A percentile compares a stretch with the other conserved stretches of the same genome.
Conservation (phyloP, 2,113 vertebrate genomes). For the Lontra canadensis region DNA sequence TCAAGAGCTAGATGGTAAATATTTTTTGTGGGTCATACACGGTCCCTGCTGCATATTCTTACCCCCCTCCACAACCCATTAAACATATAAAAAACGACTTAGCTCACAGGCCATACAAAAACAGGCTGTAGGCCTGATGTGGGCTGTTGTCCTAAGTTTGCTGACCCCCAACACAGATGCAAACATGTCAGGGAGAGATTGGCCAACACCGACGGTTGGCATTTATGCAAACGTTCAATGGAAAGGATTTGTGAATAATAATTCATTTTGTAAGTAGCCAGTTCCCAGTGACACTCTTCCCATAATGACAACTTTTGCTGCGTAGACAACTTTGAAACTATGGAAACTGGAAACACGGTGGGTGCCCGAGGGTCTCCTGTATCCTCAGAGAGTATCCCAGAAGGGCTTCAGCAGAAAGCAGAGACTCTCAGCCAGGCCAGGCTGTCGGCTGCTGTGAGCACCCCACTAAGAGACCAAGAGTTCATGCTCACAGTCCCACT, state of each 20-base stretch:
- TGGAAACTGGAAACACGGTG: neutral
- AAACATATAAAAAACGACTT: neutral
- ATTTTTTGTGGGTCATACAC: neutral
- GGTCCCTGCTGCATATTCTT: neutral
- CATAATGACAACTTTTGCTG: neutral
- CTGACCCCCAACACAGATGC: neutral
- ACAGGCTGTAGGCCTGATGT: neutral
- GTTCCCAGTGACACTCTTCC: neutral
- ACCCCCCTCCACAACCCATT: neutral
- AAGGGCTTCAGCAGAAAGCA: neutral
- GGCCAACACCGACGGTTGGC: neutral
- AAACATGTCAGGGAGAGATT: neutral
- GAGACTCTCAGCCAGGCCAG: slow-evolving; percentile 83
- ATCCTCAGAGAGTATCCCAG: neutral
- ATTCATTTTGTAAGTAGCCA: neutral
- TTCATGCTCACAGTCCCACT: neutral
- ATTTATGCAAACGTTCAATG: neutral
- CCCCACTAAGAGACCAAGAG: slow-evolving; percentile 80
- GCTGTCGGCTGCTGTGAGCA: slow-evolving; percentile 92
- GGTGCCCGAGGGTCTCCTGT: neutral
- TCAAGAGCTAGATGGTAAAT: neutral
- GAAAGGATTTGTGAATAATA: neutral
- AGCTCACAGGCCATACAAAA: neutral
- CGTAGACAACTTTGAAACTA: neutral
- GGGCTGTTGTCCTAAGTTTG: neutral